Conservation (phyloP, 1,140 invertebrate genomes). For the Lepidurus apus region DNA sequence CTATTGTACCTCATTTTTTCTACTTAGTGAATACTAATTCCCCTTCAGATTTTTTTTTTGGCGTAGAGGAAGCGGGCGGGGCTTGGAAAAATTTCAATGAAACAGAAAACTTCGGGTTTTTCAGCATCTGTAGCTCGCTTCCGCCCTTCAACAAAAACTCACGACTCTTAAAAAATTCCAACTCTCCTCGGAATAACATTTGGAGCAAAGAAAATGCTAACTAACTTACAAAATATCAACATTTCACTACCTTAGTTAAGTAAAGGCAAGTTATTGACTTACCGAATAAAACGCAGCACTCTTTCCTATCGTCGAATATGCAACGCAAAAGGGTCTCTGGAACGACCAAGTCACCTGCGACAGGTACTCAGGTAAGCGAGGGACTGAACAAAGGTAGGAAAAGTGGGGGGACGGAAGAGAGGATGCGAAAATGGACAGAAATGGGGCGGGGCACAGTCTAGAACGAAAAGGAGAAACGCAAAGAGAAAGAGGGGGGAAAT, state of each 20-base stretch:
- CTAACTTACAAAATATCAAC: neutral
- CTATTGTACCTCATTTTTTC: too few relatives aligned
- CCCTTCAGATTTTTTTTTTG: too few relatives aligned
- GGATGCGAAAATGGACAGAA: neutral
- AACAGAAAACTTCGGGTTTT: neutral
- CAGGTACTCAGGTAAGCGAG: conserved; percentile 12
- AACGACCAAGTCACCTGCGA: conserved; percentile 3
- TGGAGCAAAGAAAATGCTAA: neutral
- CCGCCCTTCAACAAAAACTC: neutral
- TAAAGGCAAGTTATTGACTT: neutral
- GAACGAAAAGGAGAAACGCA: neutral
- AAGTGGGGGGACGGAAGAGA: neutral
- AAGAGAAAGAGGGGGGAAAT: neutral
- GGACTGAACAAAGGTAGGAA: conserved; percentile 10
- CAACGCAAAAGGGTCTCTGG: neutral
- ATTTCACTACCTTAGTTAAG: too few relatives aligned
- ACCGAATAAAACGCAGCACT: neutral
- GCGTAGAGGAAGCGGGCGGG: neutral
- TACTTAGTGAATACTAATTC: too few relatives aligned
- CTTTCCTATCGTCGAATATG: neutral
- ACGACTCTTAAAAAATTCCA: neutral
- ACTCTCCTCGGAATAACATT: too few relatives aligned
- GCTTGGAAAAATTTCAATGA: conserved; percentile 14
- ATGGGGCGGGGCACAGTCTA: neutral
- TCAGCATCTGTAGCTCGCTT: neutral